Base-by-base conservation (phyloP, 2,888 invertebrate species). In the Chrysopilus asiliformis region DNA sequence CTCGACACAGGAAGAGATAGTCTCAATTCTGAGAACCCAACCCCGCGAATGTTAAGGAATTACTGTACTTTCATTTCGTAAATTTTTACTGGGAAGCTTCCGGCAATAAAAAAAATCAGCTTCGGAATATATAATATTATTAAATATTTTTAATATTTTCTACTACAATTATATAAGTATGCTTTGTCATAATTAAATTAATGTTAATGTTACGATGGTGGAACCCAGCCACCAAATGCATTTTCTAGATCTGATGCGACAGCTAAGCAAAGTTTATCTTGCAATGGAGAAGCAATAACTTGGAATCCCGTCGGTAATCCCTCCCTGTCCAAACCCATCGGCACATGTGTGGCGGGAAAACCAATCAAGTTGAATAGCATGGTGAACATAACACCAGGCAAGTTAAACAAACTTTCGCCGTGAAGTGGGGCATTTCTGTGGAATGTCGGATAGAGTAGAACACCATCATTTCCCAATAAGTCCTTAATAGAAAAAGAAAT, bases 201-300 rank as follows among this genome's bases (percentile, higher is more conserved):
- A 4, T 13, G 12, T 29, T 5, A 29, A 14, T 34, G 38, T 17
- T 49, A 19, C 32, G 49, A 32, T 9, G 78, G 74, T 8, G 74
- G 70, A 22, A 66, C 56, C 90, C 90, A 90, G 1, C 90, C 91
- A 2, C 86, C 86, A 57, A 87, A 86, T 8, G 68, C 74, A 25
- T 65, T 65, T 53, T 89, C 86, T 27, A 93, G 56, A 49, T 83
- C 79, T 43, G 67, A 65, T 2, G 91, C 91, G 4, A 89, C 77
- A 1, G 82, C 79, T 15, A 93, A 57, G 42, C 85, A 83, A 7
- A 89, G 58, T 38, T 79, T 68, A 58, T 93, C 93, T 53, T 81
- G 77, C 55, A 79, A 64, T 15, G 78, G 76, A 0, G 70, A 76
- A 1, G 80, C 82, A 39, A 87, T 45, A 4, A 85, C 78, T 66